phyloP scores from a whole-genome alignment of 2,113 vertebrate genomes.

The Motacilla tschutschensis region DNA sequence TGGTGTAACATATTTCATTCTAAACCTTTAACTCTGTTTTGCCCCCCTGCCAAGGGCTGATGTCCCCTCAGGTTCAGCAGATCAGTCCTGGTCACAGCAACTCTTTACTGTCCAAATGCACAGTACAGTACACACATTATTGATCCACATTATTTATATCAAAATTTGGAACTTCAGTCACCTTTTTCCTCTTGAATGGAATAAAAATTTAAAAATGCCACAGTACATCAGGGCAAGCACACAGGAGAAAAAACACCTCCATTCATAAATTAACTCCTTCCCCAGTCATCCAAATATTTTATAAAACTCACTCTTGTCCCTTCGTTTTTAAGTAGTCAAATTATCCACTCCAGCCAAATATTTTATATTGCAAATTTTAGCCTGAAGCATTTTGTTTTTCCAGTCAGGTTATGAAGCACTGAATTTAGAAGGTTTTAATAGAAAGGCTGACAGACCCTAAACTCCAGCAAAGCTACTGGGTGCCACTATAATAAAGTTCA shows the following conservation, averaged over 20 bases:
- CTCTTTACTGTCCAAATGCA: neutral
- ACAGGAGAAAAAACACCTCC: conserved; percentile 6
- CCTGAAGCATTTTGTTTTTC: conserved; percentile 22
- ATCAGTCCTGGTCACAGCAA: neutral
- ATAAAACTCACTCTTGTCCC: neutral
- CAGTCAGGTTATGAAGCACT: conserved; percentile 19
- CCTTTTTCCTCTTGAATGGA: neutral
- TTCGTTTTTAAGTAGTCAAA: neutral
- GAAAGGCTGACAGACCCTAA: conserved; percentile 54
- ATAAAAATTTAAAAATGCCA: neutral
- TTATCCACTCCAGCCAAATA: neutral
- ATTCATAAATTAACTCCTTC: conserved; percentile 35
- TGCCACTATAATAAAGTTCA: conserved; percentile 52
- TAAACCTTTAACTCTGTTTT: neutral
- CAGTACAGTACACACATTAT: neutral
- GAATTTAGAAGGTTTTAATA: conserved; percentile 41
- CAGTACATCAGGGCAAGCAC: neutral
- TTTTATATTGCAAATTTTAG: conserved; percentile 24
- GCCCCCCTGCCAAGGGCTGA: neutral
- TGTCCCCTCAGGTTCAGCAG: neutral
- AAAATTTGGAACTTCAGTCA: neutral
- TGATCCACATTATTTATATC: neutral
- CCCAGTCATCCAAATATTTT: neutral
- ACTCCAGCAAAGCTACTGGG: conserved; percentile 41
- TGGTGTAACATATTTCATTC: neutral